phyloP scores from a whole-genome alignment of 2,797 vertebrate species.

The Thaleichthys pacificus region DNA sequence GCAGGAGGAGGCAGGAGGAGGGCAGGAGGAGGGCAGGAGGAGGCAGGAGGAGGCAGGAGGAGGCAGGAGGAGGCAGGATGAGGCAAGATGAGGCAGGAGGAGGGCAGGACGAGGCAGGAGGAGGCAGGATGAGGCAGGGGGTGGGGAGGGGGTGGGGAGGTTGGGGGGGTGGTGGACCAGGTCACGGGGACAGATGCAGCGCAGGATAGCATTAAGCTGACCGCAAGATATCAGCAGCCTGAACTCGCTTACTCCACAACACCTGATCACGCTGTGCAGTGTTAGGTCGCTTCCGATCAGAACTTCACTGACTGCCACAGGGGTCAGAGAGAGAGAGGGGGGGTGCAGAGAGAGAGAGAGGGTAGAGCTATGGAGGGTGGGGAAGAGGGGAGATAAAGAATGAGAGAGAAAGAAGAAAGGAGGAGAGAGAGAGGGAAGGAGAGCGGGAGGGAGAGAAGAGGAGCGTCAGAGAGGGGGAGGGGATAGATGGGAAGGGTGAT shows the following conservation, averaged over 20 bases:
- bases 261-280: conserved; percentile 81
- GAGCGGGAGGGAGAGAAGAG: conserved; percentile 1
- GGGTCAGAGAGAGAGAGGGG: conserved; percentile 68
- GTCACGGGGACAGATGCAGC: conserved; percentile 75
- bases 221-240: conserved; percentile 72
- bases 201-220: conserved; percentile 83
- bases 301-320: conserved; percentile 75
- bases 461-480: conserved; percentile 27
- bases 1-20: neutral
- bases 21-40: no score
- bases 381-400: neutral
- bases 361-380: neutral
- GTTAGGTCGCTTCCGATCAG: conserved; percentile 77
- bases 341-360: conserved; percentile 24
- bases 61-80: no score
- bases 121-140: conserved; percentile 46
- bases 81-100: no score
- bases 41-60: no score
- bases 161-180: conserved; percentile 53
- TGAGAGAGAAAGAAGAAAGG: neutral
- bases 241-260: conserved; percentile 81
- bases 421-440: conserved; percentile 38
- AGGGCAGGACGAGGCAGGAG: neutral
- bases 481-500: conserved; percentile 29
- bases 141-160: no score